phyloP scores from a whole-genome alignment of 2,113 vertebrate genomes.

The Pangasianodon hypophthalmus region DNA sequence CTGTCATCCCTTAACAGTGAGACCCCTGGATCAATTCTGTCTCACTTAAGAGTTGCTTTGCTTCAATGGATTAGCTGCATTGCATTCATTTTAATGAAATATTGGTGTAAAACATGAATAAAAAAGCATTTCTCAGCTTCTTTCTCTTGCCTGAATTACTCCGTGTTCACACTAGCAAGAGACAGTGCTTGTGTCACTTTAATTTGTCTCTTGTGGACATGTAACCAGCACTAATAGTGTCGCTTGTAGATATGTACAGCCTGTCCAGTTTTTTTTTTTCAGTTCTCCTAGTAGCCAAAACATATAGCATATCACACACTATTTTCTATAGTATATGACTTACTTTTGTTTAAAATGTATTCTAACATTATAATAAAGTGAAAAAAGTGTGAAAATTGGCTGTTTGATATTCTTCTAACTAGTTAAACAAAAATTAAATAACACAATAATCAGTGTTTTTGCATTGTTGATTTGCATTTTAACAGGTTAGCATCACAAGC shows the following conservation, averaged over 20 bases:
- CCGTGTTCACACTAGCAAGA: not conserved
- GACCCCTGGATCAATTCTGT: not conserved
- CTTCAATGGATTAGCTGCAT: not conserved
- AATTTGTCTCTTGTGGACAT: not conserved
- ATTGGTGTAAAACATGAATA: not conserved
- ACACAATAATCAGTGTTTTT: too few relatives aligned
- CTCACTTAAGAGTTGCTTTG: not conserved
- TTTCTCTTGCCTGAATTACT: not conserved
- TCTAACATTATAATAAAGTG: not conserved
- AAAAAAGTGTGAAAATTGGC: too few relatives aligned
- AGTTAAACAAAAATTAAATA: too few relatives aligned
- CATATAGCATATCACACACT: too few relatives aligned
- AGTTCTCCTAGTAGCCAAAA: not conserved
- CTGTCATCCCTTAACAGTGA: not conserved
- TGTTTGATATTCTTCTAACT: too few relatives aligned
- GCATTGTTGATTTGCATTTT: too few relatives aligned
- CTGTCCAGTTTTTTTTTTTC: not conserved
- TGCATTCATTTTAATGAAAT: not conserved
- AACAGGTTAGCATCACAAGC: too few relatives aligned
- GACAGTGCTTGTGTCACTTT: not conserved
- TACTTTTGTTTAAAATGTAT: not conserved
- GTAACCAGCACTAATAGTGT: not conserved
- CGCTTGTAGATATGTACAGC: not conserved
- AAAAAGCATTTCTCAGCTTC: not conserved
- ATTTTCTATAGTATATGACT: too few relatives aligned